These are phyloP conservation scores for Tiliacea aurago DNA, from an alignment of 2,888 invertebrate genomes.

Conservation along the genomic window DNA sequence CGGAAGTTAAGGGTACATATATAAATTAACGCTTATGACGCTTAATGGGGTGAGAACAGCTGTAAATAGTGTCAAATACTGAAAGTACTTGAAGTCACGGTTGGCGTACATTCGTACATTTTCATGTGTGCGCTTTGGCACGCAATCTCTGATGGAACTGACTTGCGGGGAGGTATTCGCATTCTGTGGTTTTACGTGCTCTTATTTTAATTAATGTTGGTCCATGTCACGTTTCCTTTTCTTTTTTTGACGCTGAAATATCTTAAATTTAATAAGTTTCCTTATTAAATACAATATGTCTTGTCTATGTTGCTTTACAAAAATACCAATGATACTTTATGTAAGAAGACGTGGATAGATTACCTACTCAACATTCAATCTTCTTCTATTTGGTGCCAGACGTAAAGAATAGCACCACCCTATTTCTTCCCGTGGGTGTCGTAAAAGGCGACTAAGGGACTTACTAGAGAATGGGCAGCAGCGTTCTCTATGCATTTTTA, in stretches of 20 bases:
- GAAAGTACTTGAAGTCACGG: slow-evolving; percentile 40
- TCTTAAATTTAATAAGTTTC: not conserved
- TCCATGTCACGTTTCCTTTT: not conserved
- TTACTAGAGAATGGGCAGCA: too few species aligned
- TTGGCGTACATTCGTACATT: slow-evolving; percentile 25
- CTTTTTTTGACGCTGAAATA: not conserved
- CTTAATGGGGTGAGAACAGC: slow-evolving; percentile 36
- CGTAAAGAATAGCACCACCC: too few species aligned
- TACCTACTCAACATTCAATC: too few species aligned
- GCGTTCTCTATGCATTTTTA: too few species aligned
- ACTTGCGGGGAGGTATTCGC: slow-evolving; percentile 8
- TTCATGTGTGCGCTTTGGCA: slow-evolving; percentile 48
- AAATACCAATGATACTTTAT: too few species aligned
- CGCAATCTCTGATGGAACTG: slow-evolving; percentile 2
- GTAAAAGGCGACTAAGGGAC: too few species aligned
- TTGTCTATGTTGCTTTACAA: not conserved
- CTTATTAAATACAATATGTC: not conserved
- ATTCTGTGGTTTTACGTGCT: not conserved
- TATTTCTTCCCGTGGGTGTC: too few species aligned
- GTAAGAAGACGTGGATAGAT: too few species aligned
- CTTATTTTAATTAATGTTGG: slow-evolving; percentile 16
- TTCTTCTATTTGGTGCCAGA: too few species aligned
- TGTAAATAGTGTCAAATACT: slow-evolving; percentile 41
- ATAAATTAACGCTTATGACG: slow-evolving; percentile 51
- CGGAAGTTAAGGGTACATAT: slow-evolving; percentile 21